Conservation (phyloP, 2,797 vertebrate species). For the Champsocephalus esox region DNA sequence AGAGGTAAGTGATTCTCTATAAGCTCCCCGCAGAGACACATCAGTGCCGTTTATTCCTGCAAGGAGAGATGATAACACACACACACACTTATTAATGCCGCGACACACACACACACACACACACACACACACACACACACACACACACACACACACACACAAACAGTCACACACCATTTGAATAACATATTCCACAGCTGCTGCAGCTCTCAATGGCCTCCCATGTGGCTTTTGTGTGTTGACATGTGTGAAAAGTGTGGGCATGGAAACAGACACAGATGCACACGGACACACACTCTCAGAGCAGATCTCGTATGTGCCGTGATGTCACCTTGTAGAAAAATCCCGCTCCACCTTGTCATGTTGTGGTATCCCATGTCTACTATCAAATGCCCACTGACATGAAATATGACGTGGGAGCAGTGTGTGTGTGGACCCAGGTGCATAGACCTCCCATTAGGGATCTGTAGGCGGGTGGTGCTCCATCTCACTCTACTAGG, state of each 20-base stretch:
- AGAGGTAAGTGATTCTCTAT: slow-evolving; percentile 80
- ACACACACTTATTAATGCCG: slow-evolving; percentile 46
- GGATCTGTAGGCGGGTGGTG: slow-evolving; percentile 73
- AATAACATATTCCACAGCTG: slow-evolving; percentile 86
- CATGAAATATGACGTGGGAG: slow-evolving; percentile 73
- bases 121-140: slow-evolving; percentile 28
- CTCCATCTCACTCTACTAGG: slow-evolving; percentile 66
- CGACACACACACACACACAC: slow-evolving; percentile 29
- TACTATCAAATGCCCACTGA: slow-evolving; percentile 74
- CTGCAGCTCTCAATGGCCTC: slow-evolving; percentile 79
- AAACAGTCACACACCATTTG: slow-evolving; percentile 79
- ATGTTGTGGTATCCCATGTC: slow-evolving; percentile 74
- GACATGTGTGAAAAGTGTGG: slow-evolving; percentile 81
- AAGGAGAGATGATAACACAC: slow-evolving; percentile 74
- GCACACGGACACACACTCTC: slow-evolving; percentile 47
- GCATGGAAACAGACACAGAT: slow-evolving; percentile 71
- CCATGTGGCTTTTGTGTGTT: slow-evolving; percentile 83
- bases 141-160: slow-evolving; percentile 34
- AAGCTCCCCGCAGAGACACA: slow-evolving; percentile 79
- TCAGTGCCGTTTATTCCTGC: slow-evolving; percentile 79
- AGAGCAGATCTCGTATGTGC: slow-evolving; percentile 55
- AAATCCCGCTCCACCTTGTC: slow-evolving; percentile 76
- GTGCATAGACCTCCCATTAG: slow-evolving; percentile 76
- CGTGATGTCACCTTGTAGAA: slow-evolving; percentile 76
- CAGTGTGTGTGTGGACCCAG: slow-evolving; percentile 67